Evolutionary conservation across 2,797 vertebrate genomes (phyloP), one percentile per base, ranked within the genome.

Genomic region (Paedocypris micromegethes): DNA sequence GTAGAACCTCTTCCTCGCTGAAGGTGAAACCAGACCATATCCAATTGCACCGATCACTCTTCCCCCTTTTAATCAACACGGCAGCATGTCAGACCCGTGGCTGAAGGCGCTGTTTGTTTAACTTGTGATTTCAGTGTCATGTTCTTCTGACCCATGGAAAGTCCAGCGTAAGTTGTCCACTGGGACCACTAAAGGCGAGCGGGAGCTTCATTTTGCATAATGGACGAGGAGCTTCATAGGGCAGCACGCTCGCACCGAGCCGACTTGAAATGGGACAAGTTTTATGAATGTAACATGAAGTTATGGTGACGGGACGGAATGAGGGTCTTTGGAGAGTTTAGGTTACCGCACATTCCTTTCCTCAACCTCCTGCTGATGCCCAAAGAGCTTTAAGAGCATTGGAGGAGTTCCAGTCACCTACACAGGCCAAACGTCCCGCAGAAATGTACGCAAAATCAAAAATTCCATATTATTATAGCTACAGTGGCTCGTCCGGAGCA

Each of bases 211-310:
- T 68, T 56, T 59, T 7, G 60, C 55, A 41, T 56, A 9, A 53
- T 53, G 4, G 37, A 71, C 55, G 9, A 40, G 52, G 7, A 39
- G 49, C 9, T 9, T 3, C 43, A 8, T 60, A 4, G 43, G 40
- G 55, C 23, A 23, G 23, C 23, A 2, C 3, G 5, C 46, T 8
- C 50, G 9, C 50, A 52, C 40, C 42, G 41, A 57, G 23, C 51
- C 23, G 55, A 38, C 47, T 45, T 70, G 58, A 41, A 58, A 23
- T 62, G 45, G 64, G 45, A 60, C 9, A 75, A 37, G 57, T 66
- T 75, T n/a, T 56, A 72, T 64, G 62, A 64, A 61, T 56, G 60
- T 59, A 65, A 41, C 55, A 56, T 64, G 57, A 71, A 54, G 62
- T 64, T 51, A 77, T 63, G 49, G 23, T 23, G 23, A 5, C 42